Evolutionary conservation across 2,888 invertebrate genomes (phyloP).

Genomic region (Acleris emargana): DNA sequence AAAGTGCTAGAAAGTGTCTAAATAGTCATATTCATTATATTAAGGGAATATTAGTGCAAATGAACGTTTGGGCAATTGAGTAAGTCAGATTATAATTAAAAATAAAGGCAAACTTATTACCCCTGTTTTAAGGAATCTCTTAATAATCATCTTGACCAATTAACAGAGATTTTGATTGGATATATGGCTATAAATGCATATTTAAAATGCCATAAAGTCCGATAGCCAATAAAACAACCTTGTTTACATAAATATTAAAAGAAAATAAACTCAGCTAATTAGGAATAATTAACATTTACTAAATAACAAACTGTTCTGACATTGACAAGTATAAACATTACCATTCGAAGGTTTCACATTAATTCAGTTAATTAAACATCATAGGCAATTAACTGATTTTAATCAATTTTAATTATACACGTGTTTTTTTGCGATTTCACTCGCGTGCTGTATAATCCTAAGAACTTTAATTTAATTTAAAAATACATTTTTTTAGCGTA

Average conservation of each 20-base stretch:
- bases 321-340: conserved; percentile 24
- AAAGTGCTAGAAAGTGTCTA: too few species aligned
- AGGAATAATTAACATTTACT: conserved; percentile 9
- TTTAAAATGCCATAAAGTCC: conserved; percentile 1
- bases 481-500: too few species aligned
- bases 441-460: too few species aligned
- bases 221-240: not conserved
- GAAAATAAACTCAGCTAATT: conserved; percentile 15
- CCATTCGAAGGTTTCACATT: conserved; percentile 17
- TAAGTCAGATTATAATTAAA: too few species aligned
- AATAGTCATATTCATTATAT: too few species aligned
- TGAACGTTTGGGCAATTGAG: too few species aligned
- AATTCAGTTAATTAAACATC: conserved; percentile 21
- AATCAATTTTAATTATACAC: conserved; percentile 4
- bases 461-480: too few species aligned
- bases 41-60: too few species aligned
- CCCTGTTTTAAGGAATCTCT: not conserved
- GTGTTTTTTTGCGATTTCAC: too few species aligned
- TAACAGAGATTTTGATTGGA: too few species aligned
- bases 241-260: conserved; percentile 10
- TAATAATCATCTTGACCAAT: not conserved
- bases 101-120: too few species aligned
- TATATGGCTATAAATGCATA: too few species aligned
- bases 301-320: conserved; percentile 18
- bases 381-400: conserved; percentile 25